Percentiles rank a stretch among this genome's conserved stretches.
Conservation (phyloP, 2,888 invertebrate species). For the Lycophotia porphyrea region DNA sequence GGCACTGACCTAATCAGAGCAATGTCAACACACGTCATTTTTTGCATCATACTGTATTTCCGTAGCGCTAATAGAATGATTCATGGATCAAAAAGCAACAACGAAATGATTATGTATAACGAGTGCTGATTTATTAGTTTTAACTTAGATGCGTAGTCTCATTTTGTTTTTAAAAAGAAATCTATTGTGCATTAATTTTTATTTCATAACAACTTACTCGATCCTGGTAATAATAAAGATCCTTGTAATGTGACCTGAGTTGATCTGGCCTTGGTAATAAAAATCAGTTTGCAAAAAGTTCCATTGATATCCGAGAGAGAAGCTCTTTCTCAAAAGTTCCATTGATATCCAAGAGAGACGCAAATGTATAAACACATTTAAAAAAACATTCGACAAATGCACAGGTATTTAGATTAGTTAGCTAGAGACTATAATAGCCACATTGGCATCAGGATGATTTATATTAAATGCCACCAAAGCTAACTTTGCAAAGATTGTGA, state of each 20-base stretch:
- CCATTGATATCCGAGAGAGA: constrained; percentile 15
- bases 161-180: constrained; percentile 8
- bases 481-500: not conserved
- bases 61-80: constrained; percentile 44
- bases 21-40: constrained; percentile 64
- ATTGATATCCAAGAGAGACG: constrained; percentile 13
- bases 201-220: constrained; percentile 10
- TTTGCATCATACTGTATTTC: constrained; percentile 51
- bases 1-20: constrained; percentile 66
- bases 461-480: not conserved
- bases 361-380: not conserved
- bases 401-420: not conserved
- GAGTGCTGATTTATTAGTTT: constrained; percentile 22
- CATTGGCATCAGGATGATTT: not conserved
- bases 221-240: no score
- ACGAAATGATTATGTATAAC: constrained; percentile 28
- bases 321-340: constrained; percentile 4
- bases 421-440: not conserved
- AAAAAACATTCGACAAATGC: not conserved
- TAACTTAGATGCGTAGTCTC: not conserved
- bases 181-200: constrained; percentile 18
- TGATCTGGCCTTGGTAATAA: not conserved
- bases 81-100: constrained; percentile 46
- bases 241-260: constrained; percentile 8
- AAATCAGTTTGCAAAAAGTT: constrained; percentile 13